Evolutionary conservation across 2,888 invertebrate species (phyloP).

Genomic region (Pyrrhosoma nymphula): DNA sequence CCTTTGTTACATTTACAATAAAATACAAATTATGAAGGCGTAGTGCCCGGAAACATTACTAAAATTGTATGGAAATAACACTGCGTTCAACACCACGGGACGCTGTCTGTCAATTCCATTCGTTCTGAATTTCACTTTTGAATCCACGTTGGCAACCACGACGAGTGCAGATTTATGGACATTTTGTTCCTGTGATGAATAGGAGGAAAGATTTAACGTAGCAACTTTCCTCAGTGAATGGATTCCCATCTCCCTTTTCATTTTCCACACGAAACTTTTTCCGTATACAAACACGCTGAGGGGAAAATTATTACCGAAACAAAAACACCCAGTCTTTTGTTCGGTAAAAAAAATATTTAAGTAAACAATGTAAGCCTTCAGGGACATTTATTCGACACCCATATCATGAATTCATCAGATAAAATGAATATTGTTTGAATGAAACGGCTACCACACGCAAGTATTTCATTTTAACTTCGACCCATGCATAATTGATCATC

Average conservation of each 20-base stretch:
- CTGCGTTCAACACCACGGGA: no score
- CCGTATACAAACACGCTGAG: background rate
- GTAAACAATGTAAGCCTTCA: background rate
- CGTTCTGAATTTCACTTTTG: no score
- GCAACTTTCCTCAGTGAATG: background rate
- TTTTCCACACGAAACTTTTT: background rate
- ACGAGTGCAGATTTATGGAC: background rate
- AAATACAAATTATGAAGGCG: no score
- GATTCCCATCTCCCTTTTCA: background rate
- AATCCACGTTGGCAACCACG: background rate
- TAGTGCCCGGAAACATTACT: no score
- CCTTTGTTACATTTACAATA: no score
- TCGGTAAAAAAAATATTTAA: background rate
- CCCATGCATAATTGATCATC: background rate
- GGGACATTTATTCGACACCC: background rate
- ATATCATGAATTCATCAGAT: slow-evolving; percentile 3
- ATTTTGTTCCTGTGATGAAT: background rate
- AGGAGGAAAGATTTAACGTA: background rate
- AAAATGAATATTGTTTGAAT: background rate
- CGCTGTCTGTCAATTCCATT: no score
- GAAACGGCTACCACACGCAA: background rate
- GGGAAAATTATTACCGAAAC: background rate
- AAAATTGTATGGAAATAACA: no score
- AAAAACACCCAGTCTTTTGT: background rate
- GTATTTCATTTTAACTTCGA: background rate